Base-by-base conservation (phyloP, 2,888 invertebrate genomes). In the Limnephilus auricula region DNA sequence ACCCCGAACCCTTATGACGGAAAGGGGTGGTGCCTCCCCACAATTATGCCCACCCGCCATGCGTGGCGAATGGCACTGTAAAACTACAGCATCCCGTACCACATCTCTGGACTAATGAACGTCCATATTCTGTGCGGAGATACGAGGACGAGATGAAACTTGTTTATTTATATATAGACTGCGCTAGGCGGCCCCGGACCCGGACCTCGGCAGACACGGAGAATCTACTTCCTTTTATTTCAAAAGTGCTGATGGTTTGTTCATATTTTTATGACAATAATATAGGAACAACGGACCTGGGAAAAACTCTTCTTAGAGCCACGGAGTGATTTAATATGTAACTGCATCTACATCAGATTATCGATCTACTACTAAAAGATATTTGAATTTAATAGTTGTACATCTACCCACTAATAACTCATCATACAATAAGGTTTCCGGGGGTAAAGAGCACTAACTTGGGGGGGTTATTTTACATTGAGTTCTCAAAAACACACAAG, bases 51-150 rank as follows among this genome's bases (percentile, higher is more conserved):
- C 87, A 12, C 65, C 32, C 87, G 87, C 34, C 87, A 87, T 87
- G 87, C 87, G 87, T 87, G 87, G 87, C 50, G 87, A 87, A 87
- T 87, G 32, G 87, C 78, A 78, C 78, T 87, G 87, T 78, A 65
- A 87, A 87, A 87, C 87, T 78, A 87, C 87, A 87, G 25, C 87
- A 87, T 87, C 50, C n/a, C 78, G 78, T 32, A 78, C 87, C 87
- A 78, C 87, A 37, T 65, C 87, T 65, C 65, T 34, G 65, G 65
- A 65, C 87, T 87, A 87, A 87, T 87, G 87, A 87, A 87, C 78
- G 34, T 87, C 65, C 34, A 65, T 78, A 82, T 65, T 65, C 80
- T 65, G 50, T 25, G 50, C 50, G 50, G 50, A 65, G 50, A 65
- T 65, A 65, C 50, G 50, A 25, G 18, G 5, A 65, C 50, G 50